phyloP scores from a whole-genome alignment of 2,888 invertebrate genomes.

The Plebejus argus region DNA sequence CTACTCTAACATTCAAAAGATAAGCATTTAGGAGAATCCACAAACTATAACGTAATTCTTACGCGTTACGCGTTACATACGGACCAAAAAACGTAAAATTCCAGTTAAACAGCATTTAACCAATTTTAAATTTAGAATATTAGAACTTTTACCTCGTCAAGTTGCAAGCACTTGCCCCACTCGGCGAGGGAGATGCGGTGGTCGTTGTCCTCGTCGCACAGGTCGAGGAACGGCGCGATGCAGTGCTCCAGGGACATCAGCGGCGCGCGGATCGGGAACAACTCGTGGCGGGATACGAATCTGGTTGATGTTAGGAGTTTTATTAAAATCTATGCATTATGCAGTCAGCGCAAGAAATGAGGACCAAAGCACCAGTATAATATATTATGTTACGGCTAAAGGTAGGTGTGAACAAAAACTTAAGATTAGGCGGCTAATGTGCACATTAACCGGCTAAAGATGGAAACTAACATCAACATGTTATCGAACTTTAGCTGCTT shows the following conservation, averaged over 20 bases:
- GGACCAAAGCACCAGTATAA: background rate
- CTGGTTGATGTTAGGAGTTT: slow-evolving; percentile 43
- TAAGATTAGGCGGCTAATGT: too few relatives aligned
- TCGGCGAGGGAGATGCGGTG: slow-evolving; percentile 94
- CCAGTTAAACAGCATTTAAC: too few relatives aligned
- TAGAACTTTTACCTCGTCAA: slow-evolving; percentile 84
- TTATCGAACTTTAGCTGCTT: too few relatives aligned
- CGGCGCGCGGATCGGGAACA: slow-evolving; percentile 97
- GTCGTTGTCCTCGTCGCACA: slow-evolving; percentile 93
- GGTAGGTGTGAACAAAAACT: too few relatives aligned
- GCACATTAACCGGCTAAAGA: too few relatives aligned
- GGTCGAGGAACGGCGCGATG: slow-evolving; percentile 96
- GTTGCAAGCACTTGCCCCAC: slow-evolving; percentile 94
- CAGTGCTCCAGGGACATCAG: slow-evolving; percentile 98
- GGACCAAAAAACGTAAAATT: too few relatives aligned
- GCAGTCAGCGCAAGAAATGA: background rate
- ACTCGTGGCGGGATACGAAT: slow-evolving; percentile 94
- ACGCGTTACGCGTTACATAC: too few relatives aligned
- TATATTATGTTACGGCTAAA: too few relatives aligned
- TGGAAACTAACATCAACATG: too few relatives aligned
- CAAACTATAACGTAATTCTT: too few relatives aligned
- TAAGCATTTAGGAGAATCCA: too few relatives aligned
- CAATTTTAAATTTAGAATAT: background rate
- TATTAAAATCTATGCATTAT: background rate
- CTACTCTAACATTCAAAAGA: too few relatives aligned